Base-by-base conservation (phyloP, 2,888 invertebrate genomes). In the Nomada fucata region DNA sequence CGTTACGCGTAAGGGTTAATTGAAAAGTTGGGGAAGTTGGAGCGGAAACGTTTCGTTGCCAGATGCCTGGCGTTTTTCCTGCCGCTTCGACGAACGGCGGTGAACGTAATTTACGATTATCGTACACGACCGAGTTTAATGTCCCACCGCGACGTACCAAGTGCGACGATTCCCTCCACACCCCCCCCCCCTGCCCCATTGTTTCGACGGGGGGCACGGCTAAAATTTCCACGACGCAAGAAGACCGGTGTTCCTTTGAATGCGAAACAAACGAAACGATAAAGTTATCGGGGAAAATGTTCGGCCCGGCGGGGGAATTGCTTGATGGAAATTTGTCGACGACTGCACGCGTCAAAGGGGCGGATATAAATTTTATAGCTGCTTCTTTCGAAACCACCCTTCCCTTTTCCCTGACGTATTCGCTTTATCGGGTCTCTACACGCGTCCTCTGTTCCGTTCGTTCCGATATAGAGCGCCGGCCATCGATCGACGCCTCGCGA, bases 1-100 rank as follows among this genome's bases (percentile, higher is more conserved):
- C 76, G 64, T 74, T 63, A 53, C 65, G 63, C 60, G 29, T 50
- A 36, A 42, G 74, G 74, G 74, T 84, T 84, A 84, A 84, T 84
- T 75, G 77, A 84, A 68, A 77, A 84, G 75, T 84, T 71, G 3
- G 61, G 2, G 13, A 44, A 57, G 55, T 50, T 50, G 55, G 20
- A 26, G 47, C 29, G 23, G 4, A 50, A 63, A 55, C 36, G 71
- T 20, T 76, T 44, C 44, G 53, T 53, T 44, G 44, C 18, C 74
- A 64, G 36, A 7, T 36, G n/a, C 55, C 44, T 42, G 26, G 23
- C 44, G 65, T 29, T 44, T 73, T 36, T 15, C 47, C 44, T 50
- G 26, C 36, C 52, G 65, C 44, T 44, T 65, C 65, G 59, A 18
- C 59, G 44, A 65, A 13, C 52, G 44, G 20, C 20, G 52, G 29